Conservation (phyloP, 2,888 invertebrate species). For the Pantelozetes paolii region DNA sequence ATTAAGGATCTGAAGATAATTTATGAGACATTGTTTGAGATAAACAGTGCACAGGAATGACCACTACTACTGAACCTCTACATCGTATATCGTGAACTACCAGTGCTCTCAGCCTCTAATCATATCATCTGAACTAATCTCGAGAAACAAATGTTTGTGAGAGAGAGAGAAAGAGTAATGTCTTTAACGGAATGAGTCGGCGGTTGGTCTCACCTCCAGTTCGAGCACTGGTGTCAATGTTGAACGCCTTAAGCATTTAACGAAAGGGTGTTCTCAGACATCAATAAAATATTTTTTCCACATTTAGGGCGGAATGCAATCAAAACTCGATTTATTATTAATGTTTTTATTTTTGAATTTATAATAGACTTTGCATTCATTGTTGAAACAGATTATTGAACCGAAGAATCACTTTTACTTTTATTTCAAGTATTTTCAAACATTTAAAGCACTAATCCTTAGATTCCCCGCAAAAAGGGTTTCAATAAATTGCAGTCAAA, state of each 20-base stretch:
- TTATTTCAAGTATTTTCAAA: too few species aligned
- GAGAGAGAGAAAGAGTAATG: neutral
- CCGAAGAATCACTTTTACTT: neutral
- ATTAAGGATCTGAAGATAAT: too few species aligned
- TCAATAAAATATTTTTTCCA: slow-evolving; percentile 5
- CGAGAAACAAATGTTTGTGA: neutral
- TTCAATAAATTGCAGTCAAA: too few species aligned
- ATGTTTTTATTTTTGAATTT: neutral
- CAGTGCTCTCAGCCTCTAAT: too few species aligned
- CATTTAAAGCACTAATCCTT: too few species aligned
- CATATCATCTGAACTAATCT: neutral
- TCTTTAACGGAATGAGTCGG: slow-evolving; percentile 8
- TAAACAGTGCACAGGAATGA: neutral
- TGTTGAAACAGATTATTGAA: slow-evolving; percentile 3
- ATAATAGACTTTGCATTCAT: neutral
- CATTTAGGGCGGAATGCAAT: slow-evolving; percentile 25
- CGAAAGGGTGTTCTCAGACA: slow-evolving; percentile 23
- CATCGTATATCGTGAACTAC: too few species aligned
- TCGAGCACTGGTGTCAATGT: neutral
- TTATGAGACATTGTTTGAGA: too few species aligned
- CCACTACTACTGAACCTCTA: neutral
- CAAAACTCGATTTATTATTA: neutral
- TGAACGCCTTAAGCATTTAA: neutral
- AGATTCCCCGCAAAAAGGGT: too few species aligned
- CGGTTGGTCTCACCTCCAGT: neutral